These are phyloP conservation scores for Caenorhabditis wallacei DNA, from an alignment of 2,888 invertebrate genomes.

Conservation along the genomic window DNA sequence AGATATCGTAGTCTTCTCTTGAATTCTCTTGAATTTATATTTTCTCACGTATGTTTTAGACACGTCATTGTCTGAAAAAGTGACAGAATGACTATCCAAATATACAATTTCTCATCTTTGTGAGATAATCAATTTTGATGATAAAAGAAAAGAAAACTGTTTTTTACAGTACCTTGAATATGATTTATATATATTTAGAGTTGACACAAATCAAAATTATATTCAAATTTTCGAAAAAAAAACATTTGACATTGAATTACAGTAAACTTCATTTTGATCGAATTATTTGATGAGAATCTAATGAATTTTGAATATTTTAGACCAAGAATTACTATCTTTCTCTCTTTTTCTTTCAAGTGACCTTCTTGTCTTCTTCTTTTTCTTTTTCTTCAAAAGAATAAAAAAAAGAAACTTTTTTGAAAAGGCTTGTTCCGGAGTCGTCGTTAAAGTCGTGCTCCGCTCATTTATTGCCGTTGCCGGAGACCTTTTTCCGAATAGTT, in stretches of 20 bases:
- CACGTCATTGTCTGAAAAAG: background rate
- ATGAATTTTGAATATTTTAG: too few species aligned
- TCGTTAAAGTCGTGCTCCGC: conserved; percentile 20
- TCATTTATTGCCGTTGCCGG: conserved; percentile 51
- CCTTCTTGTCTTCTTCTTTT: background rate
- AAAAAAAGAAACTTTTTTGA: conserved; percentile 29
- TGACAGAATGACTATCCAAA: background rate
- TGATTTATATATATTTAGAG: too few species aligned
- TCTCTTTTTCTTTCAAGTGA: conserved; percentile 9
- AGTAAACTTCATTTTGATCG: too few species aligned
- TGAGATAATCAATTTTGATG: too few species aligned
- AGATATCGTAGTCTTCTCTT: background rate
- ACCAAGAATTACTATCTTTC: too few species aligned
- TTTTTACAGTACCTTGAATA: too few species aligned
- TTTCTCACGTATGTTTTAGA: background rate
- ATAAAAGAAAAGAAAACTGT: too few species aligned
- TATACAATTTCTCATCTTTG: too few species aligned
- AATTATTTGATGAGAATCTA: too few species aligned
- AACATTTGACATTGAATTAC: too few species aligned
- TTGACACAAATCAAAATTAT: too few species aligned
- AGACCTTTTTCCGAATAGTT: conserved; percentile 40
- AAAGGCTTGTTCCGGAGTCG: conserved; percentile 51
- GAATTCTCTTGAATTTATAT: background rate
- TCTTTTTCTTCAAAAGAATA: conserved; percentile 22
- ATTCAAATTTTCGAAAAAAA: too few species aligned